These are phyloP conservation scores for Apocrypta bakeri DNA, from an alignment of 1,140 invertebrate genomes.

Conservation along the genomic window DNA sequence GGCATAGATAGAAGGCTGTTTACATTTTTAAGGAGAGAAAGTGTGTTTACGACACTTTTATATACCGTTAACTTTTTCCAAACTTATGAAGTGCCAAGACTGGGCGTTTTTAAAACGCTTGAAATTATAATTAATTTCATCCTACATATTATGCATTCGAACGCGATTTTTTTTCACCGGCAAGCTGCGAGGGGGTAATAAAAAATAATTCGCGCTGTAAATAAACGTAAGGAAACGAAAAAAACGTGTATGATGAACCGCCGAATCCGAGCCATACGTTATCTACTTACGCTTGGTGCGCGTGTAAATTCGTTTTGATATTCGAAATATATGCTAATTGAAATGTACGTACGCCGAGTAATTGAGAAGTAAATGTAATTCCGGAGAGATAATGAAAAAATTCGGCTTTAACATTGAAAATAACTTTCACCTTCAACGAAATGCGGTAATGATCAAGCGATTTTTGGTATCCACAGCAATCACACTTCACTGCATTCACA, in stretches of 20 bases:
- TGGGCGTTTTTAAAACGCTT: background rate
- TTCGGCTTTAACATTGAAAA: background rate
- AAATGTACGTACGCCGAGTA: background rate
- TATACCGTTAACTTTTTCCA: background rate
- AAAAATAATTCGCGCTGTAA: background rate
- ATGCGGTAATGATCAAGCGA: background rate
- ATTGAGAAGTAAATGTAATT: background rate
- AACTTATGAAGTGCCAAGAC: background rate
- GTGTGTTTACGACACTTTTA: background rate
- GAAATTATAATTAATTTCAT: too few species aligned
- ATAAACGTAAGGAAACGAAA: background rate
- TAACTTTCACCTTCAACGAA: background rate
- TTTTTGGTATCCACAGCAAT: background rate
- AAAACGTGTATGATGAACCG: background rate
- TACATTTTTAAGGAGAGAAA: background rate
- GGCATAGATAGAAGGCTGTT: background rate
- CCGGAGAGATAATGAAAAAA: background rate
- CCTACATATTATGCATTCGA: too few species aligned
- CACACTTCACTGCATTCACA: background rate
- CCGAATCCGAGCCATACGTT: too few species aligned
- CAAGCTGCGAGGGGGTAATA: background rate
- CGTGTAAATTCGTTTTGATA: too few species aligned
- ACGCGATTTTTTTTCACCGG: too few species aligned
- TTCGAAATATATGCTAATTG: background rate
- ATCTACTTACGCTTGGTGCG: too few species aligned